Evolutionary conservation across 2,113 vertebrate genomes (phyloP), one percentile per base, ranked within the genome.

Genomic region (Oryzias woworae): DNA sequence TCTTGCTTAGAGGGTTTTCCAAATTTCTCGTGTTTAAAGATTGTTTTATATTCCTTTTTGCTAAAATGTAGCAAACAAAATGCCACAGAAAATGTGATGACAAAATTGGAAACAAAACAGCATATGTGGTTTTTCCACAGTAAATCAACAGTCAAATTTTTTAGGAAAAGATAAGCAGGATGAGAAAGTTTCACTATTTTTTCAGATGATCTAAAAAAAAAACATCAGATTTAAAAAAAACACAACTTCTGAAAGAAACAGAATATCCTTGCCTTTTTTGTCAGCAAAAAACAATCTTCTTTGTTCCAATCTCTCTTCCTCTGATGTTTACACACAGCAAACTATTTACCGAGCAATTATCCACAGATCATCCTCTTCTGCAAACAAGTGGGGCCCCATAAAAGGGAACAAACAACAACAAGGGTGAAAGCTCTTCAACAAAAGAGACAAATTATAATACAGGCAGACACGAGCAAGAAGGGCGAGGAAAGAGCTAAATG

Each of bases 261-360:
- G 31, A 68, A 42, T 52, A 66, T 57, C 44, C 48, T 67, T 58
- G 70, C 78, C 57, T 79, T 41, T 69, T 70, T 26, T 71, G 72
- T 44, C 78, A 72, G 76, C 75, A 54, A 59, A 85, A 78, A 87
- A 69, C 75, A 80, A 81, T 66, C 67, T 80, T 80, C 75, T 74
- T 64, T 72, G 78, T 72, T 80, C 72, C 81, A 83, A 43, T 54
- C 70, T 74, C 65, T 81, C 68, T 53, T 41, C 23, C 67, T 63
- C 81, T 88, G 87, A 87, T 70, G 71, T 88, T 84, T 80, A 85
- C 85, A 84, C 87, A 58, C 66, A 72, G 83, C 74, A 86, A 87
- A 88, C 87, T 88, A 85, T 91, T 90, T 90, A 89, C 82, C 83
- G 58, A 73, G 83, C 90, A 90, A 92, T 91, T 90, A 91, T 83